Evolutionary conservation across 1,140 invertebrate species (phyloP).

Genomic region (Drosophila guanche): DNA sequence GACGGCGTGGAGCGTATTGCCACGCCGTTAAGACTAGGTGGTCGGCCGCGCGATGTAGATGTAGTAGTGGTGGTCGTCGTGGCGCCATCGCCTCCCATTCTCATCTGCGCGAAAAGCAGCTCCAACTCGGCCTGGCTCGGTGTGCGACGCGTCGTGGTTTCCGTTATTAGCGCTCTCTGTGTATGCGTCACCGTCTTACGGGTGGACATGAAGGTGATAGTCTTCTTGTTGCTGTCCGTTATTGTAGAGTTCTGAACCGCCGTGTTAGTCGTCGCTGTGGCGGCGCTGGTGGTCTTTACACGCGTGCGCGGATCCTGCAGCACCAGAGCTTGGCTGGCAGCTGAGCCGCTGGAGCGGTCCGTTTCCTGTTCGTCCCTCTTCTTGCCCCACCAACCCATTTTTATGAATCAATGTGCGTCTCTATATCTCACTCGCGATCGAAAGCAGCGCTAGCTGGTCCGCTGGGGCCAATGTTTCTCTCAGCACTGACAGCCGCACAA

Average conservation of each 20-base stretch:
- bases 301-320: conserved; percentile 70
- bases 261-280: conserved; percentile 72
- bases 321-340: conserved; percentile 44
- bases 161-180: conserved; percentile 65
- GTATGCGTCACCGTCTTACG: conserved; percentile 77
- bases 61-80: conserved; percentile 41
- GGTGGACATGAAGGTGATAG: conserved; percentile 64
- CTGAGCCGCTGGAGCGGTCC: conserved; percentile 23
- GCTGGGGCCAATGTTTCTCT: too few species aligned
- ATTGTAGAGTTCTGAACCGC: conserved; percentile 75
- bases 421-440: background rate
- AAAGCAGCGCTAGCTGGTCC: too few species aligned
- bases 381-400: conserved; percentile 59
- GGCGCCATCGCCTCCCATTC: conserved; percentile 31
- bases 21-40: conserved; percentile 54
- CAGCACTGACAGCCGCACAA: too few species aligned
- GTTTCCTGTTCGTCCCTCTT: conserved; percentile 42
- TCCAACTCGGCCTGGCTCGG: conserved; percentile 68
- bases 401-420: conserved; percentile 3
- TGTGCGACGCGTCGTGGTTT: conserved; percentile 63
- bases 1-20: conserved; percentile 52
- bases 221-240: conserved; percentile 67
- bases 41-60: conserved; percentile 22
- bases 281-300: conserved; percentile 70
- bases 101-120: conserved; percentile 47